Evolutionary conservation across 2,888 invertebrate species (phyloP).

Genomic region (Drosophila bunnanda): DNA sequence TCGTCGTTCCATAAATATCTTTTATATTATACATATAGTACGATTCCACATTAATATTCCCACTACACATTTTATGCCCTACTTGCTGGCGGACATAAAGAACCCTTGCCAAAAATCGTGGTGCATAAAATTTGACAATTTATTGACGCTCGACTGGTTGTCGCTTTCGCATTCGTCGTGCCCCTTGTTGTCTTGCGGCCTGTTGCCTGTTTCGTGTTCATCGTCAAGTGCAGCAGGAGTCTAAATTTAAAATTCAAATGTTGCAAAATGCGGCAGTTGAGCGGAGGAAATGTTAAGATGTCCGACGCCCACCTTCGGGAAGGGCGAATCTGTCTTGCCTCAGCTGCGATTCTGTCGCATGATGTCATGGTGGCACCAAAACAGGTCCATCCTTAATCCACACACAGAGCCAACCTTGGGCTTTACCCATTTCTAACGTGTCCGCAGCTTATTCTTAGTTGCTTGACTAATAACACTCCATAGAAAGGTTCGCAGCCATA

Average conservation of each 20-base stretch:
- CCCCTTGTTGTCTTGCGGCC: conserved; percentile 1
- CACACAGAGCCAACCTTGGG: conserved; percentile 32
- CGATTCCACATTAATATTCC: conserved; percentile 24
- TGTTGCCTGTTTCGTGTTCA: conserved; percentile 23
- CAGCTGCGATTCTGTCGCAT: conserved; percentile 4
- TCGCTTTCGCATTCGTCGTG: conserved; percentile 40
- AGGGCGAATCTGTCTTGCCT: conserved; percentile 14
- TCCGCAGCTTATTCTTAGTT: conserved; percentile 28
- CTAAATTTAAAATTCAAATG: conserved; percentile 68
- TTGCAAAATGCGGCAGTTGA: conserved; percentile 58
- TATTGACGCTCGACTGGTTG: conserved; percentile 75
- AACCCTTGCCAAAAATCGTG: conserved; percentile 52
- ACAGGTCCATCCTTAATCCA: conserved; percentile 32
- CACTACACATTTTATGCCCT: conserved; percentile 37
- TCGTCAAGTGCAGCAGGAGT: conserved; percentile 51
- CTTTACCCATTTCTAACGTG: conserved; percentile 15
- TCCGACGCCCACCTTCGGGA: conserved; percentile 23
- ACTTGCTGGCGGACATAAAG: conserved; percentile 37
- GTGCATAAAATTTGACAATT: conserved; percentile 81
- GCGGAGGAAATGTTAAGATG: conserved; percentile 25
- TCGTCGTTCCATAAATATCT: conserved; percentile 20
- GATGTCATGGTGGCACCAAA: conserved; percentile 32
- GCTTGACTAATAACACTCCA: conserved; percentile 35
- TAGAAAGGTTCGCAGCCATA: conserved; percentile 35
- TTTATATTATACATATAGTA: not conserved